Evolutionary conservation across 1,140 invertebrate genomes (phyloP), one percentile per base, ranked within the genome.

Genomic region (Zaprionus tsacasi): DNA sequence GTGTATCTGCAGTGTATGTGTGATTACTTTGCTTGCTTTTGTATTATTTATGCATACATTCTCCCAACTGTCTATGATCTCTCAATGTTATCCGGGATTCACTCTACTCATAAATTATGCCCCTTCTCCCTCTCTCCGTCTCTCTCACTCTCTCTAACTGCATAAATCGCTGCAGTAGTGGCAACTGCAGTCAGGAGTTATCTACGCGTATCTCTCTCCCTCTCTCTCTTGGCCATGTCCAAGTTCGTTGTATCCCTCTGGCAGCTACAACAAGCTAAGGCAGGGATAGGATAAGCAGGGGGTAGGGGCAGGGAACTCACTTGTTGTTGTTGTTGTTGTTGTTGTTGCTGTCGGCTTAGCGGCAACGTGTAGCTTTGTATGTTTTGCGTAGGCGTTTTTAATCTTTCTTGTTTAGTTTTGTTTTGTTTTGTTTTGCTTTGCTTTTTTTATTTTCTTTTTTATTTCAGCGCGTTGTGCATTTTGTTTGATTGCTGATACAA

Each of bases 291-390:
- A 40, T 21, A 21, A 21, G 50, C 10, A n/a, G 36, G 27, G 12
- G 0, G 6, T 21, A 13, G 27, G 12, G 27, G 0, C 5, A 36
- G 33, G 27, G 82, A 68, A 94, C 96, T 95, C 95, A 98, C 97
- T 95, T 97, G 36, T 60, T 70, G 48, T 38, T 73, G 40, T 35
- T 52, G 17, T 45, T 58, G 17, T 6, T 67, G 33, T 35, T 67
- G 33, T 13, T 58, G 21, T 71, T 52, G 60, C 66, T 85, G 70
- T 80, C 81, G 81, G 81, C 81, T 83, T 79, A 82, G 71, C 76
- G 76, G 76, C 71, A 82, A 78, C 56, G 75, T 82, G 79, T 86
- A 65, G 55, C 61, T 82, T 72, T 78, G 54, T 76, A 57, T 86
- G 67, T 80, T 81, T 83, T 76, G 76, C 71, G 82, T 87, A 77